Percentiles rank a stretch among this genome's conserved stretches.
These are phyloP conservation scores for Anodontia alba DNA, from an alignment of 2,888 invertebrate species.

Conservation along the genomic window DNA sequence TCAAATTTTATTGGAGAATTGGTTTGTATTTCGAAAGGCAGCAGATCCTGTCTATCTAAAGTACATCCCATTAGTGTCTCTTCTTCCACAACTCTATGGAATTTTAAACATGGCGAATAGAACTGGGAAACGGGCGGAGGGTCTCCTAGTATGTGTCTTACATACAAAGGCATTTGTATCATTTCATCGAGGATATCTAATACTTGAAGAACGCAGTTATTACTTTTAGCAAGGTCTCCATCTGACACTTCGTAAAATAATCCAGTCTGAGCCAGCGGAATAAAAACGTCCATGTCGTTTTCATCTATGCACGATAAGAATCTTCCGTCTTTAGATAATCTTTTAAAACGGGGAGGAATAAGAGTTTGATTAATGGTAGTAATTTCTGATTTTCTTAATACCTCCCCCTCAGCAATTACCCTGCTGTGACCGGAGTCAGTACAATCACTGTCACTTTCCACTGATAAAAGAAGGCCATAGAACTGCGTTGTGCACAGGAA, in stretches of 20 bases:
- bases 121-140: slow-evolving; percentile 59
- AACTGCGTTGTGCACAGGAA: slow-evolving; percentile 60
- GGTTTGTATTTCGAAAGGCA: slow-evolving; percentile 59
- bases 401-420: slow-evolving; percentile 50
- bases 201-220: slow-evolving; percentile 54
- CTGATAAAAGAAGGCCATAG: slow-evolving; percentile 46
- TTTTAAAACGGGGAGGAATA: slow-evolving; percentile 37
- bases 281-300: slow-evolving; percentile 48
- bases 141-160: slow-evolving; percentile 59
- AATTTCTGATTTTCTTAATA: slow-evolving; percentile 50
- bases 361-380: slow-evolving; percentile 48
- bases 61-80: slow-evolving; percentile 62
- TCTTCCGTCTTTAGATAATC: slow-evolving; percentile 23
- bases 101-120: slow-evolving; percentile 58
- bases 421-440: slow-evolving; percentile 29
- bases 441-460: slow-evolving; percentile 21
- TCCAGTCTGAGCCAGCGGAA: slow-evolving; percentile 47
- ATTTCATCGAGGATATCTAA: slow-evolving; percentile 56
- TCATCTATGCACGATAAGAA: slow-evolving; percentile 59
- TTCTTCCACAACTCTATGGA: slow-evolving; percentile 52
- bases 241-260: slow-evolving; percentile 61
- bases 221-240: slow-evolving; percentile 47
- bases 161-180: slow-evolving; percentile 52
- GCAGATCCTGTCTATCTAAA: slow-evolving; percentile 47
- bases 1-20: slow-evolving; percentile 57